Evolutionary conservation across 1,140 invertebrate species (phyloP).

Genomic region (Heliconius hermathena): DNA sequence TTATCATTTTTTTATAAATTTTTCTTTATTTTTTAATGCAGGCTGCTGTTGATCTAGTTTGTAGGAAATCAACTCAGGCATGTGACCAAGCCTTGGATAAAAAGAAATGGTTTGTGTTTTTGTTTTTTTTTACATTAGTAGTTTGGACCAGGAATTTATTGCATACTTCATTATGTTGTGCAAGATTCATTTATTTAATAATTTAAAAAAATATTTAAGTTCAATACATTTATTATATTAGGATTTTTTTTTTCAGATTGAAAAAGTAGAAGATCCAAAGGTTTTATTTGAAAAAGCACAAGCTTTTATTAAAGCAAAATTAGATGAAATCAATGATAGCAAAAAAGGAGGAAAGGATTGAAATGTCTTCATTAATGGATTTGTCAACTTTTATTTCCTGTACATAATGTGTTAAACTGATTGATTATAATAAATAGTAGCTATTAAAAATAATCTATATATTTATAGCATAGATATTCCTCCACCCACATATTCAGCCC

Average conservation of each 20-base stretch:
- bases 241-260: constrained; percentile 84
- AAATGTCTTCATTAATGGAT: constrained; percentile 39
- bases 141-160: constrained; percentile 56
- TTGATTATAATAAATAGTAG: constrained; percentile 64
- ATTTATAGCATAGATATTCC: constrained; percentile 86
- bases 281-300: constrained; percentile 86
- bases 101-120: constrained; percentile 66
- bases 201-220: not conserved
- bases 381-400: constrained; percentile 57
- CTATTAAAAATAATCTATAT: constrained; percentile 45
- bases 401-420: constrained; percentile 54
- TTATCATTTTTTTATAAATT: constrained; percentile 42
- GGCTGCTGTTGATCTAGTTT: constrained; percentile 54
- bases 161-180: constrained; percentile 6
- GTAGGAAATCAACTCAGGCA: constrained; percentile 59
- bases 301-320: constrained; percentile 86
- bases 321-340: constrained; percentile 61
- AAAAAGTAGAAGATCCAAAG: constrained; percentile 90
- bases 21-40: constrained; percentile 55
- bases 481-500: constrained; percentile 94
- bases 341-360: constrained; percentile 71
- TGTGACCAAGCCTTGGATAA: constrained; percentile 59
- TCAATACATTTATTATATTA: not conserved
- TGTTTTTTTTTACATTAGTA: constrained; percentile 43
- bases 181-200: not conserved